Evolutionary conservation across 1,140 invertebrate genomes (phyloP).

Genomic region (Brachionus rubens): DNA sequence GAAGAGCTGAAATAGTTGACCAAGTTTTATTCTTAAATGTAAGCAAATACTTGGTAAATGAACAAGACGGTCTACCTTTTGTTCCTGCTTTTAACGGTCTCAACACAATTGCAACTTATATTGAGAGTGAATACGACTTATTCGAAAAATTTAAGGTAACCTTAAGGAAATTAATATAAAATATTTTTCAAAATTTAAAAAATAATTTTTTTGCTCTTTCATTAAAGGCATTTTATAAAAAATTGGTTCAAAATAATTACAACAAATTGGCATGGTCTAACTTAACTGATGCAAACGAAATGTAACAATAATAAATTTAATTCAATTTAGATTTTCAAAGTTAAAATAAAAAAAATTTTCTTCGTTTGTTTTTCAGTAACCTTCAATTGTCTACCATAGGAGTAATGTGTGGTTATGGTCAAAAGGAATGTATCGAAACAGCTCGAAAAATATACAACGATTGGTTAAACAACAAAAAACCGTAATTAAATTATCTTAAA

Average conservation of each 20-base stretch:
- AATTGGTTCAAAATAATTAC: background rate
- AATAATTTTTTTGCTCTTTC: background rate
- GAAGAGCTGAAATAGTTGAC: constrained; percentile 48
- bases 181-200: background rate
- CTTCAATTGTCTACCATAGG: too few species aligned
- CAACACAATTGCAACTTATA: background rate
- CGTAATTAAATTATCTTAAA: too few species aligned
- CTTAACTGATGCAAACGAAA: background rate
- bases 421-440: too few species aligned
- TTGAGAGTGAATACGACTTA: background rate
- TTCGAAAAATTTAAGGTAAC: background rate
- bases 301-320: background rate
- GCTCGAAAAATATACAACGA: too few species aligned
- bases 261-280: background rate
- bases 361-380: too few species aligned
- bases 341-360: too few species aligned
- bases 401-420: too few species aligned
- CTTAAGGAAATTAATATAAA: too few species aligned
- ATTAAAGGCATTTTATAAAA: background rate
- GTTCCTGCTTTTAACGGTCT: constrained; percentile 40
- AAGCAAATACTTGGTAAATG: constrained; percentile 9
- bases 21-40: constrained; percentile 27
- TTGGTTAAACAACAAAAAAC: background rate
- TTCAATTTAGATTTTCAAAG: too few species aligned
- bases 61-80: constrained; percentile 28